Percentiles rank a stretch among this genome's conserved stretches.
Conservation (phyloP, 1,140 invertebrate species). For the Leptinotarsa texana region DNA sequence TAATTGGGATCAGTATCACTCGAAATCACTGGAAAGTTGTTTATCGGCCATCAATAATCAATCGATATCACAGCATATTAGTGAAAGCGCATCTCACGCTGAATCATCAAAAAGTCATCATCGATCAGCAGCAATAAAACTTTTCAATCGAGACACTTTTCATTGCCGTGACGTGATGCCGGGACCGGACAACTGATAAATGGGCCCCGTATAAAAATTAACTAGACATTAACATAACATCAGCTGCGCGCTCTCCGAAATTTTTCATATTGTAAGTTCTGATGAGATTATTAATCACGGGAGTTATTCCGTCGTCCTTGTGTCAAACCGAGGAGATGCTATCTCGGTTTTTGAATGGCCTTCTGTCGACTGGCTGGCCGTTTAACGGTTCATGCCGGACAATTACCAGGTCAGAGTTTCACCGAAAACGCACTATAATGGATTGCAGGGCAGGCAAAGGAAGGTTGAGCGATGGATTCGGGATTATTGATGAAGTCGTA, state of each 20-base stretch:
- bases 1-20: no score
- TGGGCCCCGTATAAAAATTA: background rate
- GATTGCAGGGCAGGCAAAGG: background rate
- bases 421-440: background rate
- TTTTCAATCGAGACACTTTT: no score
- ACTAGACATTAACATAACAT: background rate
- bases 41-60: no score
- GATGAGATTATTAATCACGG: conserved; percentile 17
- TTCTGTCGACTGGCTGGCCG: conserved; percentile 11
- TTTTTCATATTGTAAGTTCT: conserved; percentile 13
- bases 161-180: background rate
- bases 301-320: background rate
- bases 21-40: no score
- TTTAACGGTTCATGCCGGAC: background rate
- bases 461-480: no score
- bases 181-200: background rate
- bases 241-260: background rate
- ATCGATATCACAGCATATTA: no score
- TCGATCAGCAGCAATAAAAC: no score
- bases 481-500: no score
- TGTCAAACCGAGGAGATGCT: conserved; percentile 10
- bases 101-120: no score
- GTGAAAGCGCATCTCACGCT: no score
- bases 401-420: background rate
- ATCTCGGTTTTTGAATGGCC: conserved; percentile 16